Base-by-base conservation (phyloP, 37 sponge, comb jelly and placozoan species). In the Aphrocallistes beatrix region DNA sequence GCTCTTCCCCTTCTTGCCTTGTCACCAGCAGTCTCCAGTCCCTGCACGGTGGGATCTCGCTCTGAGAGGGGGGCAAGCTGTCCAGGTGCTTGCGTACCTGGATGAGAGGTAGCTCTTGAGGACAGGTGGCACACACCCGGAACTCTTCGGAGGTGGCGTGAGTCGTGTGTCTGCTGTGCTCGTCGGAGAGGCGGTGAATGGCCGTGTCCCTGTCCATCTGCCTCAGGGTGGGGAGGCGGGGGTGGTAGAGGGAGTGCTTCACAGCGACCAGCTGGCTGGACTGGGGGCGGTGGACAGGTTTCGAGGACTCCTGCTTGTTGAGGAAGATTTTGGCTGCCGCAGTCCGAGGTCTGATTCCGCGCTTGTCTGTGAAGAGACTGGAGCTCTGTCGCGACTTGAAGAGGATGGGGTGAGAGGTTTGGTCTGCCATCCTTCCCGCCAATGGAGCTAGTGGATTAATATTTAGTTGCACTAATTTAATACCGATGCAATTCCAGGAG, bases 131-230 rank as follows among this genome's bases (percentile, higher is more conserved):
- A 60, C 75, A 60, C 34, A 28, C 8, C 6, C n/a, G 75, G 75
- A 60, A 60, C 34, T 60, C 75, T 21, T 60, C 75, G 25, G 34
- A 30, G 3, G 60, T 38, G 81, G 88, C 89, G 17, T 39, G 42
- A 19, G 95, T 91, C 16, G 91, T 92, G 37, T 87, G 85, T 16
- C 95, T 48, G 49, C 86, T 51, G 87, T 94, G 95, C 32, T 94
- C 95, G 34, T 51, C 48, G 34, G 92, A 37, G 36, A 94, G 88
- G 42, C 83, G 88, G 50, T 90, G 87, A 21, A 45, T 36, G 1
- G 88, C 87, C 21, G 81, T 81, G 86, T 94, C 95, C 85, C 89
- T 92, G 89, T 90, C 91, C 95, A 94, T 94, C 38, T 85, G 51
- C 17, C 95, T 37, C 85, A 94, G 87, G 17, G 89, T 94, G 38